Evolutionary conservation across 2,797 vertebrate genomes (phyloP).

Genomic region (Crax fasciolata): DNA sequence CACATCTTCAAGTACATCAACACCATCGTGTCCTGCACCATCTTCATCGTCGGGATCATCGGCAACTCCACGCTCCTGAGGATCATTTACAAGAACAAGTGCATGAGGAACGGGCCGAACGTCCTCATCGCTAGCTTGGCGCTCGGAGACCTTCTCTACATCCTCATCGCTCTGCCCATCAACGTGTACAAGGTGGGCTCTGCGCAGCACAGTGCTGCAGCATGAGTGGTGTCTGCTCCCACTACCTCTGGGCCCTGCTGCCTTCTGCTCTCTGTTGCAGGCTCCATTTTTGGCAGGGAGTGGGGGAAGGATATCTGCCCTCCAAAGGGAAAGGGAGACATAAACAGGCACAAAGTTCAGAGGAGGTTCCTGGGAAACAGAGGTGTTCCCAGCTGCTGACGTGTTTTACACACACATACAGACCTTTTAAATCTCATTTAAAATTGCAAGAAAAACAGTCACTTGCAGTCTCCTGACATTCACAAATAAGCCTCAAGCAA

Average conservation of each 20-base stretch:
- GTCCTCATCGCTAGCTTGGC: constrained; percentile 92
- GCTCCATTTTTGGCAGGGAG: not conserved
- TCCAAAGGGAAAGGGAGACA: not conserved
- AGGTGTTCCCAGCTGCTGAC: not conserved
- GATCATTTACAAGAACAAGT: constrained; percentile 95
- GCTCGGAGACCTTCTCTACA: constrained; percentile 91
- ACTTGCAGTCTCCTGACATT: not conserved
- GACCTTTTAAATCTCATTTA: not conserved
- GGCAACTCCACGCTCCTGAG: constrained; percentile 92
- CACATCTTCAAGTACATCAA: constrained; percentile 91
- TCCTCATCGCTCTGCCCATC: constrained; percentile 90
- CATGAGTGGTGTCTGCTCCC: not conserved
- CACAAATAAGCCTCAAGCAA: not conserved
- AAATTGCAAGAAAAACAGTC: not conserved
- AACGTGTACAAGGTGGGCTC: constrained; percentile 84
- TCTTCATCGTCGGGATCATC: constrained; percentile 91
- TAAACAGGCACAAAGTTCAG: not conserved
- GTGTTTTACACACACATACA: not conserved
- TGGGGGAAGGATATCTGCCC: not conserved
- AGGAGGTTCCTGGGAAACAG: not conserved
- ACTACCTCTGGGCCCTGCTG: accelerated
- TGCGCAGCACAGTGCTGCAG: accelerated
- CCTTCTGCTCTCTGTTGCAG: not conserved
- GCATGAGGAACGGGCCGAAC: constrained; percentile 93
- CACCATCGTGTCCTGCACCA: constrained; percentile 89